Base-by-base conservation (phyloP, 2,113 vertebrate genomes). In the Paedocypris sp. region DNA sequence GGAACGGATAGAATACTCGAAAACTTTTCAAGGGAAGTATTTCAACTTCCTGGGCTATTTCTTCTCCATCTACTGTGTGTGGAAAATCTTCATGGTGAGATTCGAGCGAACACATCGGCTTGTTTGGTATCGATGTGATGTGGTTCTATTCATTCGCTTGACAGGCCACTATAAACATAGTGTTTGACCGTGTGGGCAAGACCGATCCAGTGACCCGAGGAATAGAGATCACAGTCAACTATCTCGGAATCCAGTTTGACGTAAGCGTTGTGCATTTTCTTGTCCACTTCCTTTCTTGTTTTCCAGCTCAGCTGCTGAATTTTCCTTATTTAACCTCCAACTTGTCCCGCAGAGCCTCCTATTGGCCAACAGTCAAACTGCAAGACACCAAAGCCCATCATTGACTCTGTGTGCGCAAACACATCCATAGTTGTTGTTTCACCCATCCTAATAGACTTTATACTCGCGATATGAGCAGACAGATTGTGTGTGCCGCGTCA, bases 101-200 rank as follows among this genome's bases (percentile, higher is more conserved):
- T 31, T 54, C 11, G 2, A 29, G 20, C 58, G 4, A 6, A 16
- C 10, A 8, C 1, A 7, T 8, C 5, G 4, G 13, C 1, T 23
- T 8, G n/a, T 10, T 6, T 46, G 7, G 2, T 10, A 12, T 46
- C 53, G 29, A 28, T 58, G 2, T 76, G 36, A n/a, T 22, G 5
- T 75, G 3, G 65, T 7, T 63, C 1, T 73, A 10, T 8, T 46
- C n/a, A n/a, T n/a, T n/a, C n/a, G n/a, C n/a, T n/a, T n/a, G n/a
- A n/a, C n/a, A 99, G 95, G 94, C 95, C 66, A 99, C 95, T 11
- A 98, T 99, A 77, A 99, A 99, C 76, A 99, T 99, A 13, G 93
- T 99, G 28, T 97, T 99, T 79, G 94, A 99, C 69, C 86, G 92
- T 41, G 95, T 98, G 61, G 94, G 94, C 25, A 99, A 99, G 79